A percentile compares a stretch with the other conserved stretches of the same genome.
These are phyloP conservation scores for Drosophila phalerata DNA, from an alignment of 2,888 invertebrate genomes.

Conservation along the genomic window DNA sequence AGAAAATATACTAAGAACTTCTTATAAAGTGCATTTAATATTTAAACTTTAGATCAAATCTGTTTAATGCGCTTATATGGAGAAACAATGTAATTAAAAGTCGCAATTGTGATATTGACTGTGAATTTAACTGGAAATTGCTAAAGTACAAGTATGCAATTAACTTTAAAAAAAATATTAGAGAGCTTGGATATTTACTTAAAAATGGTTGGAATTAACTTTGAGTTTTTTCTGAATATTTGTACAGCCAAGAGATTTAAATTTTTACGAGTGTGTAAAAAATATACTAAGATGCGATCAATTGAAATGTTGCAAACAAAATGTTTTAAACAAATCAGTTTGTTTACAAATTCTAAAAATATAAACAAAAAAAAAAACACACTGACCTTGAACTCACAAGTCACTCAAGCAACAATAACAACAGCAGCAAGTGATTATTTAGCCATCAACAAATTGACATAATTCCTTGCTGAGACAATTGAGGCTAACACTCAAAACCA, in stretches of 20 bases:
- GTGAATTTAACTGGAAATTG: neutral
- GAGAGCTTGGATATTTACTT: neutral
- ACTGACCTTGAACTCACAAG: conserved; percentile 69
- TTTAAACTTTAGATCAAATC: neutral
- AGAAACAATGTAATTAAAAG: neutral
- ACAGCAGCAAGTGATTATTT: conserved; percentile 54
- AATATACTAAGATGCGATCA: neutral
- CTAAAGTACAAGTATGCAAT: neutral
- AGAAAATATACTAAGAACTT: conserved; percentile 4
- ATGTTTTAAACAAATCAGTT: conserved; percentile 6
- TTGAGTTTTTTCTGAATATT: neutral
- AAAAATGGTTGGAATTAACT: neutral
- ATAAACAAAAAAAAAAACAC: neutral
- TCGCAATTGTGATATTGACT: neutral
- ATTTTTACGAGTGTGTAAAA: neutral
- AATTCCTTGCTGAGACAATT: conserved; percentile 48
- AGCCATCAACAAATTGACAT: conserved; percentile 63
- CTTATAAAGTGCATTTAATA: neutral
- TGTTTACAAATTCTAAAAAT: conserved; percentile 12
- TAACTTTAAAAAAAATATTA: neutral
- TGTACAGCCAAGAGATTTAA: neutral
- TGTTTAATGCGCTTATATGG: conserved; percentile 3
- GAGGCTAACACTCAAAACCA: conserved; percentile 42
- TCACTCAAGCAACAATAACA: conserved; percentile 43
- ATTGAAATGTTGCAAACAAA: conserved; percentile 1